Conservation (phyloP, 2,113 vertebrate species). For the Heloderma charlesbogerti region DNA sequence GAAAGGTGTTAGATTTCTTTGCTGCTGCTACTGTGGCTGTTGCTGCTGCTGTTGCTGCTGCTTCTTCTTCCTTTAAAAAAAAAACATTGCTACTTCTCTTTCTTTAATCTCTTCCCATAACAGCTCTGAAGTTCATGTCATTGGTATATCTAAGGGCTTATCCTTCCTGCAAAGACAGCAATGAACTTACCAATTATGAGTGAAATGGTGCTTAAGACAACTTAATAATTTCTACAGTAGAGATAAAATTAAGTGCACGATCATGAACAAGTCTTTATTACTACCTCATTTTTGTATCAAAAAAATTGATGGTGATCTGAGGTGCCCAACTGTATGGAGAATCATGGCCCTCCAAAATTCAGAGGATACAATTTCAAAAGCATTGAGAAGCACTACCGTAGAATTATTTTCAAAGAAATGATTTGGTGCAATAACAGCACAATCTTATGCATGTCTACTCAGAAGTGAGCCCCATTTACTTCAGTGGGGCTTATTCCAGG, state of each 20-base stretch:
- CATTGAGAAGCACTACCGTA: background rate
- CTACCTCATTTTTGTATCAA: slow-evolving; percentile 1
- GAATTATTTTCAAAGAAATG: background rate
- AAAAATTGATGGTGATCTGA: background rate
- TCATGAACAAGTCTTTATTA: slow-evolving; percentile 34
- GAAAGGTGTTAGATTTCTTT: background rate
- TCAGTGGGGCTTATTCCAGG: background rate
- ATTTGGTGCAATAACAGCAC: background rate
- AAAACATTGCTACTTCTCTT: background rate
- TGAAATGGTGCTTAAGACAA: slow-evolving; percentile 38
- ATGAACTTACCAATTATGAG: slow-evolving; percentile 36
- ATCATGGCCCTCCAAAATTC: background rate
- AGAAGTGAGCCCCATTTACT: background rate
- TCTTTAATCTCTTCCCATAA: background rate
- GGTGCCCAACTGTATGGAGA: background rate
- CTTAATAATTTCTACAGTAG: slow-evolving; percentile 23
- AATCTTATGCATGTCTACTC: background rate
- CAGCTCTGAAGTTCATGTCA: slow-evolving; percentile 1
- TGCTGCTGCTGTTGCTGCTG: no score
- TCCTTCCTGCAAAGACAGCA: slow-evolving; percentile 29
- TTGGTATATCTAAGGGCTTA: background rate
- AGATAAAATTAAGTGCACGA: slow-evolving; percentile 27
- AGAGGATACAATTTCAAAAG: background rate
- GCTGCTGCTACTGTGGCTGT: background rate
- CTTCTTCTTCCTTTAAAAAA: no score